Evolutionary conservation across 2,888 invertebrate species (phyloP), one percentile per base, ranked within the genome.

Genomic region (Nomada lathburiana): DNA sequence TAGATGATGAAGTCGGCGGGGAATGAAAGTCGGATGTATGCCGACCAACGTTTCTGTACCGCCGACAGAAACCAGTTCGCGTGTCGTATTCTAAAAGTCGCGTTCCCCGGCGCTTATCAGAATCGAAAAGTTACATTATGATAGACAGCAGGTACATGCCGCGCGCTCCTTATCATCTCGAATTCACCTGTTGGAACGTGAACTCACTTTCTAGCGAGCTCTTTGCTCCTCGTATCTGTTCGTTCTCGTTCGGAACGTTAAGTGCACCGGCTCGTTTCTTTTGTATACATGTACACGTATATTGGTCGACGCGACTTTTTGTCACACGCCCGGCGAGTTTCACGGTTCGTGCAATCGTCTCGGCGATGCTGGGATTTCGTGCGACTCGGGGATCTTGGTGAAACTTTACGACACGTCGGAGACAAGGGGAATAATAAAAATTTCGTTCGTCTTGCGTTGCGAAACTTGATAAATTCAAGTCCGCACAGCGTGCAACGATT

Each of bases 21-120:
- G 75, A 72, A 79, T 59, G 84, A 83, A 85, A 85, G 84, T 85
- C 16, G 11, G 47, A 47, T 47, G 47, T 16, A 3, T 16, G 47
- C 47, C 47, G 47, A 13, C 13, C 47, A 47, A 3, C 47, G 47
- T 47, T 47, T 13, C 47, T 11, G 16, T 2, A 16, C 47, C 13
- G 64, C 69, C 69, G 64, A 70, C 68, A 18, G 63, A 42, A 68
- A 67, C 80, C 80, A 57, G 75, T 80, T 82, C 55, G 65, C 67
- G 60, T 60, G 59, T 23, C 16, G 59, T 62, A 29, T 53, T 42
- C 74, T 44, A 59, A 53, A 47, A 53, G 53, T 59, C 72, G 55
- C 23, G 26, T 50, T 55, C 9, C 36, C 13, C 18, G 18, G 50
- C 44, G 53, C 71, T 82, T 82, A 82, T 82, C 82, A 53, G 70